phyloP scores from a whole-genome alignment of 2,797 vertebrate species.

The Falco naumanni region DNA sequence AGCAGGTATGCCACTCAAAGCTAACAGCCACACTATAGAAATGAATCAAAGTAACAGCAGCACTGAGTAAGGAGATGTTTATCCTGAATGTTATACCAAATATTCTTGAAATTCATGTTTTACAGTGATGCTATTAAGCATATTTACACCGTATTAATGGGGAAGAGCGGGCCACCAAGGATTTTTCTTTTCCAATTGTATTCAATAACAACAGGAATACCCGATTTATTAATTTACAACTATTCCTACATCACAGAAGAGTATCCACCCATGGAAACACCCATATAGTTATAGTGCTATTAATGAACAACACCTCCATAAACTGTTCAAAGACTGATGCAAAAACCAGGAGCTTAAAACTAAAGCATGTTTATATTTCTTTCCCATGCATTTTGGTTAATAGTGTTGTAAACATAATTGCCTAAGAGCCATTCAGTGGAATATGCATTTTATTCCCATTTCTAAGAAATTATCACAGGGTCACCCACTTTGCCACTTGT shows the following conservation, averaged over 20 bases:
- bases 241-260: background rate
- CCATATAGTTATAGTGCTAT: background rate
- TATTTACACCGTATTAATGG: background rate
- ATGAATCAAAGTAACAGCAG: conserved; percentile 21
- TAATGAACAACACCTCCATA: background rate
- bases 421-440: background rate
- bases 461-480: background rate
- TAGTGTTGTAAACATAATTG: background rate
- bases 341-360: background rate
- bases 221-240: background rate
- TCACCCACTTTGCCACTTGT: background rate
- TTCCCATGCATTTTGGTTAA: background rate
- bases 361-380: background rate
- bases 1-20: background rate
- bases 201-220: background rate
- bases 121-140: background rate
- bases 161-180: background rate
- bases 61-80: background rate
- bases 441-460: background rate
- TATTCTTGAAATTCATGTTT: background rate
- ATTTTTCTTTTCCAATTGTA: background rate
- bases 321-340: background rate
- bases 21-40: background rate
- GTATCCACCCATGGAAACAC: background rate
- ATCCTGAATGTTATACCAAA: background rate